A percentile compares a stretch with the other conserved stretches of the same genome.
Conservation (phyloP, 2,797 vertebrate genomes). For the Tachyglossus aculeatus region DNA sequence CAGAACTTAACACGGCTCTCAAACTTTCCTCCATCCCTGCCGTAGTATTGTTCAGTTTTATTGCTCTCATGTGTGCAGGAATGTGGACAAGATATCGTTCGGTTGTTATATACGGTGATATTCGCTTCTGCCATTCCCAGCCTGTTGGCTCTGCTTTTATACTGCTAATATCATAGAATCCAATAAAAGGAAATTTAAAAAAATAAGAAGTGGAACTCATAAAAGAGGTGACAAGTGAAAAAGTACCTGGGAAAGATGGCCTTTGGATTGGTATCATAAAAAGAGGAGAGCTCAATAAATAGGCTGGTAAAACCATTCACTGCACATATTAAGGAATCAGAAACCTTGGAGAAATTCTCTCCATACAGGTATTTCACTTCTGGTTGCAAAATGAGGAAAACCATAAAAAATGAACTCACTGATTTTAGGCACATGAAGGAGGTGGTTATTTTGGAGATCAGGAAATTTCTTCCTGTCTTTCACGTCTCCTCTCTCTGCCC, state of each 20-base stretch:
- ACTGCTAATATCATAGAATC: slow-evolving; percentile 36
- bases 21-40: slow-evolving; percentile 31
- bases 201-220: background rate
- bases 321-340: background rate
- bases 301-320: background rate
- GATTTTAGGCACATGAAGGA: background rate
- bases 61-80: slow-evolving; percentile 33
- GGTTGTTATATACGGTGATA: slow-evolving; percentile 28
- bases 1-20: slow-evolving; percentile 31
- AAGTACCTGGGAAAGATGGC: background rate
- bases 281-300: slow-evolving; percentile 24
- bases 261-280: background rate
- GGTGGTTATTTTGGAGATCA: too few relatives aligned
- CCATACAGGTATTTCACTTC: background rate
- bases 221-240: background rate
- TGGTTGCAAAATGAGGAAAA: background rate
- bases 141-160: slow-evolving; percentile 2
- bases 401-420: too few relatives aligned
- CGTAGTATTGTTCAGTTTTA: slow-evolving; percentile 33
- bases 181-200: slow-evolving; percentile 27
- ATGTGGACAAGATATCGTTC: slow-evolving; percentile 40
- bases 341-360: background rate
- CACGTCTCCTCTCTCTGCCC: too few relatives aligned
- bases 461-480: too few relatives aligned
- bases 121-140: slow-evolving; percentile 19